A percentile compares a stretch with the other conserved stretches of the same genome.
Evolutionary conservation across 1,140 invertebrate species (phyloP).

Genomic region (Trachelipus rathkii): DNA sequence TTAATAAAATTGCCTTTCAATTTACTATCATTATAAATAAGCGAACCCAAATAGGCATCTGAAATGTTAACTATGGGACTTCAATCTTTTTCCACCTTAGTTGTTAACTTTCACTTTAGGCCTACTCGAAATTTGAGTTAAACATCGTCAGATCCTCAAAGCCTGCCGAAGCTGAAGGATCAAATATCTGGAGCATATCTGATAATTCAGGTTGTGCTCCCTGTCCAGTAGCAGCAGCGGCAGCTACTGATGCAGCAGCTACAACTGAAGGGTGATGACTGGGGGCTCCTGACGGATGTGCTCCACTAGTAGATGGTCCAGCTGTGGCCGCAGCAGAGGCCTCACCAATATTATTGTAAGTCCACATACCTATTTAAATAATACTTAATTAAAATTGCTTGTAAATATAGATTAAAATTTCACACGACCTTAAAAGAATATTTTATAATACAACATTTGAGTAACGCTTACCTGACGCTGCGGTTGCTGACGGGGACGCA

Average conservation of each 20-base stretch:
- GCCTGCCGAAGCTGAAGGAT: background rate
- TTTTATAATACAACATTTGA: background rate
- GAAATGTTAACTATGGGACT: too few species aligned
- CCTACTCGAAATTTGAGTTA: conserved; percentile 1
- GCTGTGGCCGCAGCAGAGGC: background rate
- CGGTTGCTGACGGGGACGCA: conserved; percentile 24
- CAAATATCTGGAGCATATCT: background rate
- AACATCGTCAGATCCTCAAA: background rate
- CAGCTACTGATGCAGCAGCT: background rate
- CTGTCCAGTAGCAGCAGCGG: background rate
- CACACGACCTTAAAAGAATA: too few species aligned
- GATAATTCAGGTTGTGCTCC: background rate
- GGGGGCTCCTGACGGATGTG: background rate
- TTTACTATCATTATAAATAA: too few species aligned
- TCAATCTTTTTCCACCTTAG: too few species aligned
- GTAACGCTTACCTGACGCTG: background rate
- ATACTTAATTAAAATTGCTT: background rate
- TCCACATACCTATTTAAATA: background rate
- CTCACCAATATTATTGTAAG: conserved; percentile 5
- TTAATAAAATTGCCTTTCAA: too few species aligned
- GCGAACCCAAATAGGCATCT: too few species aligned
- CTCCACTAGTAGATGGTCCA: background rate
- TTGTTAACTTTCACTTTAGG: background rate
- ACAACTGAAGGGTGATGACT: background rate
- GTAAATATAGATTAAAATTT: too few species aligned